These are phyloP conservation scores for Rhamnusium bicolor DNA, from an alignment of 2,888 invertebrate species.

Conservation along the genomic window DNA sequence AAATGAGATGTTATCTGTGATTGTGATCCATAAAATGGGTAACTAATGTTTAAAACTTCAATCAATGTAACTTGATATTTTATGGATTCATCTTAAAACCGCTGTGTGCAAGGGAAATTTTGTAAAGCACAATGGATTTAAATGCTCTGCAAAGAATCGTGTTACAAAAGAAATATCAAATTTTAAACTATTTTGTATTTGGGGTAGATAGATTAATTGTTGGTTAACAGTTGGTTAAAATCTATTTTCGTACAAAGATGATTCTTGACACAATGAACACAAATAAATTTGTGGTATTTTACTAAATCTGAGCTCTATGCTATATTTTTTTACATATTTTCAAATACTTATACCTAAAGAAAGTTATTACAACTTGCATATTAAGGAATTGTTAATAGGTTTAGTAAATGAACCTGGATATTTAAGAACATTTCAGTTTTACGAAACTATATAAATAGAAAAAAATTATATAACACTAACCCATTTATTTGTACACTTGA, in stretches of 20 bases:
- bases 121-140: constrained; percentile 32
- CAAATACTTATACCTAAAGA: no score
- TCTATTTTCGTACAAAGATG: neutral
- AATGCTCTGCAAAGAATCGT: constrained; percentile 33
- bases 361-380: no score
- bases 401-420: no score
- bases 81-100: constrained; percentile 40
- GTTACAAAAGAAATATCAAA: constrained; percentile 43
- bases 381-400: no score
- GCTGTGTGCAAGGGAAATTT: constrained; percentile 43
- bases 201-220: constrained; percentile 38
- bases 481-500: no score
- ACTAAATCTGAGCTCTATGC: no score
- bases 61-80: constrained; percentile 45
- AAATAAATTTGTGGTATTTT: no score
- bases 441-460: no score
- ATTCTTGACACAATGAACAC: neutral
- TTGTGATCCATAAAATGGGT: constrained; percentile 38
- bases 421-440: no score
- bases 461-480: no score
- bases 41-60: constrained; percentile 40
- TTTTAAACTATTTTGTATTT: constrained; percentile 8
- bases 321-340: no score
- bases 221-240: constrained; percentile 21
- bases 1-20: constrained; percentile 25